Conservation (phyloP, 2,888 invertebrate species). For the Tipula unca region DNA sequence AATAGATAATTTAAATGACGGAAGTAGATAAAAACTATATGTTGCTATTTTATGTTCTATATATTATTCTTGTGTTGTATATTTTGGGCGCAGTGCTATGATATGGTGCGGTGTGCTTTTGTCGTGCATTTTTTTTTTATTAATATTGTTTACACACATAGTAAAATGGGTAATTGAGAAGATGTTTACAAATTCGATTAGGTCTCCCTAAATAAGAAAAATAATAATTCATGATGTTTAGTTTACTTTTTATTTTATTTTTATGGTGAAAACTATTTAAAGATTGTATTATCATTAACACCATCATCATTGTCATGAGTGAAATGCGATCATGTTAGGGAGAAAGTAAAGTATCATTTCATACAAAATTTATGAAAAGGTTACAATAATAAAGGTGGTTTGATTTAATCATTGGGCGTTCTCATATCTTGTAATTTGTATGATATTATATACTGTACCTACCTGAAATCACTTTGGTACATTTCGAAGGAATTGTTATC, state of each 20-base stretch:
- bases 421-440: no score
- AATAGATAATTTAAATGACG: constrained; percentile 14
- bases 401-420: no score
- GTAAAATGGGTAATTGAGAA: not conserved
- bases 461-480: no score
- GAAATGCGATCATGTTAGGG: not conserved
- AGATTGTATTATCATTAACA: no score
- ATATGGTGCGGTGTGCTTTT: not conserved
- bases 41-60: not conserved
- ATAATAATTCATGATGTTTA: not conserved
- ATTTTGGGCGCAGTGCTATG: not conserved
- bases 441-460: no score
- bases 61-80: not conserved
- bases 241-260: not conserved
- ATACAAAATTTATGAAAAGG: not conserved
- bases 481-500: no score
- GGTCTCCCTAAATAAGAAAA: not conserved
- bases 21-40: constrained; percentile 14
- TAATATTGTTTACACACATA: not conserved
- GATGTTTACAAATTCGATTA: not conserved
- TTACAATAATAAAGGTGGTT: not conserved
- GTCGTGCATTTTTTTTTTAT: not conserved
- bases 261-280: not conserved
- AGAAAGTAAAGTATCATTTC: not conserved
- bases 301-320: not conserved